Conservation (phyloP, 2,797 vertebrate genomes). For the Gallinago stenura region DNA sequence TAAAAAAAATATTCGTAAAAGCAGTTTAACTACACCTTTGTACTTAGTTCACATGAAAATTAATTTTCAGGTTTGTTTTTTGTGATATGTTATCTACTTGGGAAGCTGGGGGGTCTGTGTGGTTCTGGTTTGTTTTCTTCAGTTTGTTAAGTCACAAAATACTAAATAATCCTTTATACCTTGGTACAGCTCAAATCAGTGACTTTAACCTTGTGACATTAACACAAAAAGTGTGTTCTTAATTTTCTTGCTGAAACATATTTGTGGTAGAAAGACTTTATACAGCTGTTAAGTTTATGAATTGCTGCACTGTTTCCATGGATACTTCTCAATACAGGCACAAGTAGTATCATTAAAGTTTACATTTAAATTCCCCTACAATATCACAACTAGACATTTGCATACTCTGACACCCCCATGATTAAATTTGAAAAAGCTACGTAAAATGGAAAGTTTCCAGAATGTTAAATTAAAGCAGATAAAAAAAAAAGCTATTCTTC, state of each 20-base stretch:
- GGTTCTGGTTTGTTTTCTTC: not conserved
- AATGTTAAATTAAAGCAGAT: not conserved
- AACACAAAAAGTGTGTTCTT: not conserved
- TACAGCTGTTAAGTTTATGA: constrained; percentile 20
- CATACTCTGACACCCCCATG: not conserved
- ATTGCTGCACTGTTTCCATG: constrained; percentile 55
- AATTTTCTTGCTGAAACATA: constrained; percentile 28
- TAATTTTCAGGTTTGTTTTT: not conserved
- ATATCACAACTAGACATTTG: constrained; percentile 16
- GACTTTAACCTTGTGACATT: not conserved
- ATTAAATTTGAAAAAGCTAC: constrained; percentile 3
- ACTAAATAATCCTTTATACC: not conserved
- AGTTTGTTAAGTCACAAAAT: constrained; percentile 17
- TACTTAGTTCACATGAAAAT: not conserved
- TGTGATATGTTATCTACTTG: not conserved
- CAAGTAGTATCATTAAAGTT: not conserved
- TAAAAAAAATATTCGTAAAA: not conserved
- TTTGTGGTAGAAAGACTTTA: not conserved
- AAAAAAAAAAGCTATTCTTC: not conserved
- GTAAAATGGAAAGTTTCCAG: constrained; percentile 10
- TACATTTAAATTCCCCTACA: not conserved
- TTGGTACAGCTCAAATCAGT: not conserved
- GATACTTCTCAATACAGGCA: constrained; percentile 38
- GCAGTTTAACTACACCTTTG: not conserved
- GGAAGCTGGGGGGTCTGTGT: not conserved